A percentile compares a stretch with the other conserved stretches of the same genome.
phyloP scores from a whole-genome alignment of 1,140 invertebrate genomes.

The Heliothis virescens region DNA sequence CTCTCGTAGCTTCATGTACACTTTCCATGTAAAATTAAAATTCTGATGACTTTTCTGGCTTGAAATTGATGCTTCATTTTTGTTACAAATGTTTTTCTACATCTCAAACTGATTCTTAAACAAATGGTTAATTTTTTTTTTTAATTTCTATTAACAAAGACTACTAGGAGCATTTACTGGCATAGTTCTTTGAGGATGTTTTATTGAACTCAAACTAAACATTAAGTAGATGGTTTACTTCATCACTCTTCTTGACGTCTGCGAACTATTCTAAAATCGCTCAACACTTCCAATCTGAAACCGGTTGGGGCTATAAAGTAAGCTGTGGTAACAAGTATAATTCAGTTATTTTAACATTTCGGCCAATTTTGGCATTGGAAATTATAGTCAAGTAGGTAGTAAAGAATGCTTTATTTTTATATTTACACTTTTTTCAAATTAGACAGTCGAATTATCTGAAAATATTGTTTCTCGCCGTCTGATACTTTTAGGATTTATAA shows the following conservation, averaged over 20 bases:
- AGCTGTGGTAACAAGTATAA: background rate
- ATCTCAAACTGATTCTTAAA: too few relatives aligned
- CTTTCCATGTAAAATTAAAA: background rate
- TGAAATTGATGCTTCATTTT: too few relatives aligned
- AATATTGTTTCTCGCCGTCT: background rate
- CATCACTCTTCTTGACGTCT: conserved; percentile 62
- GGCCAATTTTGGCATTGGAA: too few relatives aligned
- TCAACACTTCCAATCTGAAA: conserved; percentile 47
- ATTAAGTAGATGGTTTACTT: conserved; percentile 34
- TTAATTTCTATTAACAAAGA: background rate
- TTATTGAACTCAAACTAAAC: conserved; percentile 13
- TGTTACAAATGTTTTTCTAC: too few relatives aligned
- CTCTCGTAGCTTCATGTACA: background rate
- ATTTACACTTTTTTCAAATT: too few relatives aligned
- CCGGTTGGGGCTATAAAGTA: conserved; percentile 5
- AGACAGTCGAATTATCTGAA: too few relatives aligned
- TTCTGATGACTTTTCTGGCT: too few relatives aligned
- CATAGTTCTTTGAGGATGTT: background rate
- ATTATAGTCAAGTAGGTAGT: too few relatives aligned
- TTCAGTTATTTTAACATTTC: too few relatives aligned
- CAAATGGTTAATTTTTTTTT: too few relatives aligned
- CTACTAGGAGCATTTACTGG: background rate
- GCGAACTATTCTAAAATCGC: conserved; percentile 63
- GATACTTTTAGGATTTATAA: too few relatives aligned
- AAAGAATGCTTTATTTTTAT: too few relatives aligned